A percentile compares a stretch with the other conserved stretches of the same genome.
phyloP scores from a whole-genome alignment of 2,113 vertebrate genomes.

The Callopanchax toddi region DNA sequence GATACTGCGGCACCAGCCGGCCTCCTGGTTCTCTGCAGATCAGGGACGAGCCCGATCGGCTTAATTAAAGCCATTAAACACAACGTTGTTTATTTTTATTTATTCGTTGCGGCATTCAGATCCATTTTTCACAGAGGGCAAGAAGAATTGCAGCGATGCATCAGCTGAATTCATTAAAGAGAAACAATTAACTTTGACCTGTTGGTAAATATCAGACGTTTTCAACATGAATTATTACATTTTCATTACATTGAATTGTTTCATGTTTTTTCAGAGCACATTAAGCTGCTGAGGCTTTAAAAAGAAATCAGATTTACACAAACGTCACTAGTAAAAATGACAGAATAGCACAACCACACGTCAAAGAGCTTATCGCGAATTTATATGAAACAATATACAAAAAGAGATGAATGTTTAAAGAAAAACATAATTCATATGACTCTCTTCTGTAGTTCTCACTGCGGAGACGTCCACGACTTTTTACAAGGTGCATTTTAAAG shows the following conservation, averaged over 20 bases:
- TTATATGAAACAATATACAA: neutral
- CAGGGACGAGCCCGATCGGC: slow-evolving; percentile 29
- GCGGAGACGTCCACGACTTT: neutral
- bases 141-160: slow-evolving; percentile 29
- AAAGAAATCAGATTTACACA: neutral
- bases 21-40: slow-evolving; percentile 47
- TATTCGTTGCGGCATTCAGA: slow-evolving; percentile 5
- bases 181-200: slow-evolving; percentile 37
- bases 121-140: slow-evolving; percentile 18
- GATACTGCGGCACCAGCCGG: slow-evolving; percentile 64
- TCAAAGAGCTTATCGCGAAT: neutral
- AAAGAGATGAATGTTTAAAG: neutral
- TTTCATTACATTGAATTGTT: slow-evolving; percentile 3
- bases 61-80: slow-evolving; percentile 33
- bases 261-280: slow-evolving; percentile 18
- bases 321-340: neutral
- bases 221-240: slow-evolving; percentile 29
- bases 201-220: slow-evolving; percentile 29
- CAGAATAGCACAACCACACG: neutral
- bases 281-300: slow-evolving; percentile 13
- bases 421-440: neutral
- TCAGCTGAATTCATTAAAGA: slow-evolving; percentile 17
- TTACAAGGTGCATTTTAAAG: neutral
- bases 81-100: slow-evolving; percentile 20
- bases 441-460: neutral